A percentile compares a stretch with the other conserved stretches of the same genome.
phyloP scores from a whole-genome alignment of 2,113 vertebrate species.

The Xyrauchen texanus region DNA sequence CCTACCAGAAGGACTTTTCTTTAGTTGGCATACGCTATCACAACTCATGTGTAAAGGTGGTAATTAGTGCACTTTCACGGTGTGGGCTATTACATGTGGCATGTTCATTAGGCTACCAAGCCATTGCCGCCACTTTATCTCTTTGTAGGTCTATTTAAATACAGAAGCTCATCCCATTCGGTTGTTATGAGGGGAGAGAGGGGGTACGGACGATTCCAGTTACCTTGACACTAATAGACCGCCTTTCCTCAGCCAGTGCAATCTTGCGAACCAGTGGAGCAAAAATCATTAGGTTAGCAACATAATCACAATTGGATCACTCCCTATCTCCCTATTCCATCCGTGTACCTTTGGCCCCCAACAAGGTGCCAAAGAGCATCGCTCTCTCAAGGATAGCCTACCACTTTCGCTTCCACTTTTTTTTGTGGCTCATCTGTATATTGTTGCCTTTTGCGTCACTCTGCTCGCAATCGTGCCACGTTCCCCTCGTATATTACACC shows the following conservation, averaged over 20 bases:
- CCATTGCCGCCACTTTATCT: slow-evolving; percentile 53
- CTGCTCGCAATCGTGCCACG: slow-evolving; percentile 1
- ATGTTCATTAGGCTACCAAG: slow-evolving; percentile 74
- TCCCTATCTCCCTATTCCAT: slow-evolving; percentile 65
- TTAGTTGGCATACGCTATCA: not conserved
- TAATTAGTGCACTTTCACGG: slow-evolving; percentile 44
- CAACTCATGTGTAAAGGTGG: slow-evolving; percentile 35
- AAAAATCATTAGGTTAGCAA: slow-evolving; percentile 88
- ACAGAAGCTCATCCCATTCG: slow-evolving; percentile 59
- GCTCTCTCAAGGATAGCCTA: slow-evolving; percentile 51
- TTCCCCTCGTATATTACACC: slow-evolving; percentile 55
- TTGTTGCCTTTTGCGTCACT: slow-evolving; percentile 12
- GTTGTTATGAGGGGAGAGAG: not conserved
- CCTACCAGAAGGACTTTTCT: not conserved
- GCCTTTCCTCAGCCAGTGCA: slow-evolving; percentile 79
- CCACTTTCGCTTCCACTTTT: too few relatives aligned
- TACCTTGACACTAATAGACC: slow-evolving; percentile 86
- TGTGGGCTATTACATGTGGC: slow-evolving; percentile 57
- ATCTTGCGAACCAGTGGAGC: slow-evolving; percentile 82
- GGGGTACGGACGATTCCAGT: slow-evolving; percentile 80
- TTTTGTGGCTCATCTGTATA: not conserved
- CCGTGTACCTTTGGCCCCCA: slow-evolving; percentile 66
- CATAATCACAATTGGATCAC: slow-evolving; percentile 84
- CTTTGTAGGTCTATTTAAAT: slow-evolving; percentile 62
- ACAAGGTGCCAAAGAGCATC: too few relatives aligned